These are phyloP conservation scores for Melanotus villosus DNA, from an alignment of 2,888 invertebrate genomes.

Conservation along the genomic window DNA sequence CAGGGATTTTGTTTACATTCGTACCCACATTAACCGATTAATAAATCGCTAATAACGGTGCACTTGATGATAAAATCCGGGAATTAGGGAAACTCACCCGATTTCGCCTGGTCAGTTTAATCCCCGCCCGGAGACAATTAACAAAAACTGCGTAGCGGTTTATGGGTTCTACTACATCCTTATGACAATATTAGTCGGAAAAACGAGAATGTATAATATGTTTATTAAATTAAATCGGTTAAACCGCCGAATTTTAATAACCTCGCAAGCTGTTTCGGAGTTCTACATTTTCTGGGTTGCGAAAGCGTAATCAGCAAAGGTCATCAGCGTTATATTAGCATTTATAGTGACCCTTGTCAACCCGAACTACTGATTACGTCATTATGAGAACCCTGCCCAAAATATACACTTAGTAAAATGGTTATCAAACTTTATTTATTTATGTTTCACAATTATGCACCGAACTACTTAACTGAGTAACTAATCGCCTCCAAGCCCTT, in stretches of 20 bases:
- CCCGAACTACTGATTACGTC: constrained; percentile 33
- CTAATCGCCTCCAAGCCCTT: no score
- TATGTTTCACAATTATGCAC: background rate
- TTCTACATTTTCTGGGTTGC: constrained; percentile 2
- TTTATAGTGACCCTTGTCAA: constrained; percentile 39
- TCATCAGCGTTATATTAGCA: constrained; percentile 36
- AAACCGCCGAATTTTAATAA: constrained; percentile 19
- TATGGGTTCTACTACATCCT: constrained; percentile 11
- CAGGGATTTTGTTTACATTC: constrained; percentile 1
- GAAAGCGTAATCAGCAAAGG: constrained; percentile 33
- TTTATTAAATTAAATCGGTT: constrained; percentile 23
- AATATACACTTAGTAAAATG: constrained; percentile 21
- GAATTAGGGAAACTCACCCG: background rate
- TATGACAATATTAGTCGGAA: constrained; percentile 7
- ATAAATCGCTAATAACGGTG: background rate
- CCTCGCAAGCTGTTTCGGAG: constrained; percentile 21
- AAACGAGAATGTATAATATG: constrained; percentile 16
- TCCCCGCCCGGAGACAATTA: constrained; percentile 9
- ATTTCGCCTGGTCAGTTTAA: background rate
- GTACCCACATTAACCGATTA: background rate
- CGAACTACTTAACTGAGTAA: background rate
- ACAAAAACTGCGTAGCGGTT: constrained; percentile 17
- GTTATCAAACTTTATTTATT: constrained; percentile 18
- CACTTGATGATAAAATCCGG: background rate
- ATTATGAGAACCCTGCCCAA: constrained; percentile 22